Conservation (phyloP, 2,888 invertebrate genomes). For the Nomada ruficornis region DNA sequence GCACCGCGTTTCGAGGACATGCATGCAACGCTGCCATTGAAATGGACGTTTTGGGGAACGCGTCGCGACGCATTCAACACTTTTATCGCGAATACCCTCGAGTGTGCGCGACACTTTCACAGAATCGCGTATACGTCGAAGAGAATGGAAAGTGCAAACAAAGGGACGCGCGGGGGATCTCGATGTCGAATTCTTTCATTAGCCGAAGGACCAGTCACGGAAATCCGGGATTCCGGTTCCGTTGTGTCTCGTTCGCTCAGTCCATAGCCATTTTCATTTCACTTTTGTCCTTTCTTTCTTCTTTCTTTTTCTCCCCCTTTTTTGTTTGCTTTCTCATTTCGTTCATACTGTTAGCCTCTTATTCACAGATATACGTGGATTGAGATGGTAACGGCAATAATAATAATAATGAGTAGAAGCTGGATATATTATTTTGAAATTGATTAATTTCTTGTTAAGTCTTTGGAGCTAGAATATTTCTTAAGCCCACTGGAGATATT, state of each 20-base stretch:
- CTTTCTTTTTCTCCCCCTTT: not conserved
- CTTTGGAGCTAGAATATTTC: too few relatives aligned
- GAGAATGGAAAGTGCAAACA: conserved; percentile 53
- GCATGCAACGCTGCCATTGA: conserved; percentile 31
- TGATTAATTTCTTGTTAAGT: too few relatives aligned
- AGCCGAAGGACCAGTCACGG: conserved; percentile 60
- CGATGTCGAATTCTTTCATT: conserved; percentile 61
- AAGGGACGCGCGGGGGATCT: conserved; percentile 41
- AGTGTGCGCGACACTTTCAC: conserved; percentile 50
- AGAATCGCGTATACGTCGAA: conserved; percentile 33
- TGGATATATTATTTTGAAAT: too few relatives aligned
- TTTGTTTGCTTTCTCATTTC: too few relatives aligned
- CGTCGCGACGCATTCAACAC: conserved; percentile 59
- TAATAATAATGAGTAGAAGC: too few relatives aligned
- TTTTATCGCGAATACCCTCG: conserved; percentile 56
- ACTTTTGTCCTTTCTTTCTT: conserved; percentile 5
- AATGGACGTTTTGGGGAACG: conserved; percentile 51
- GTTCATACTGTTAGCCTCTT: not conserved
- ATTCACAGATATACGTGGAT: not conserved
- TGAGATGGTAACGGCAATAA: too few relatives aligned
- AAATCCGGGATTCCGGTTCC: conserved; percentile 58
- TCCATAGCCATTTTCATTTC: not conserved
- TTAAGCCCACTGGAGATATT: too few relatives aligned
- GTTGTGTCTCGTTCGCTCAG: conserved; percentile 18
- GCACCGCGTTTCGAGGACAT: conserved; percentile 8